Conservation (phyloP, 2,797 vertebrate genomes). For the Tympanoctomys barrerae region DNA sequence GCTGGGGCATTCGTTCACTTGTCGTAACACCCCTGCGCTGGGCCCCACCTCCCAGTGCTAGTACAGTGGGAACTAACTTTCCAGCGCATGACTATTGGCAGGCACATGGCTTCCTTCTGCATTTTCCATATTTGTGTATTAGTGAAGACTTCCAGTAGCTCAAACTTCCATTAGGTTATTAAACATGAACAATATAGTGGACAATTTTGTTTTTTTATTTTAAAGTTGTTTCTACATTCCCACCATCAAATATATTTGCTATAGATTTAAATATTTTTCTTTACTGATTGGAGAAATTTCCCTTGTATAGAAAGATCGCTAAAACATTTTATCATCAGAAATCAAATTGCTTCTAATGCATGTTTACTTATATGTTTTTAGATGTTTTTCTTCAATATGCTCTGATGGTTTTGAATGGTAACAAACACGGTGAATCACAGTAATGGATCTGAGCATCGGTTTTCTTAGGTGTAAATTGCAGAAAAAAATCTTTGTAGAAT, state of each 20-base stretch:
- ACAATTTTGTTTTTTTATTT: conserved; percentile 22
- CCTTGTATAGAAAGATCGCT: neutral
- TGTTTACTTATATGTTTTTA: neutral
- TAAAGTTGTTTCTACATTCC: conserved; percentile 22
- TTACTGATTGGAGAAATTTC: neutral
- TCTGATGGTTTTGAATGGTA: neutral
- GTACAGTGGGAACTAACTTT: neutral
- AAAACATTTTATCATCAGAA: conserved; percentile 13
- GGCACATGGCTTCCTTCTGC: neutral
- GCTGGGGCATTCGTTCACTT: neutral
- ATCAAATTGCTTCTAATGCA: neutral
- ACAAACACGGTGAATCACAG: neutral
- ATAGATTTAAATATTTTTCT: neutral
- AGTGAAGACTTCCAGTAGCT: neutral
- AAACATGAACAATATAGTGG: neutral
- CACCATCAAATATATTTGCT: neutral
- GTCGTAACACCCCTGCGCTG: too few species aligned
- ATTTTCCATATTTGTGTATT: neutral
- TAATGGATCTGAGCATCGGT: neutral
- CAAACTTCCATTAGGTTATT: neutral
- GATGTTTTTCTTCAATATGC: neutral
- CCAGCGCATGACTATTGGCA: neutral
- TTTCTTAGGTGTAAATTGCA: neutral
- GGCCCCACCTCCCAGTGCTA: neutral
- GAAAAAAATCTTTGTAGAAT: neutral